Base-by-base conservation (phyloP, 1,140 invertebrate species). In the Littorina saxatilis region DNA sequence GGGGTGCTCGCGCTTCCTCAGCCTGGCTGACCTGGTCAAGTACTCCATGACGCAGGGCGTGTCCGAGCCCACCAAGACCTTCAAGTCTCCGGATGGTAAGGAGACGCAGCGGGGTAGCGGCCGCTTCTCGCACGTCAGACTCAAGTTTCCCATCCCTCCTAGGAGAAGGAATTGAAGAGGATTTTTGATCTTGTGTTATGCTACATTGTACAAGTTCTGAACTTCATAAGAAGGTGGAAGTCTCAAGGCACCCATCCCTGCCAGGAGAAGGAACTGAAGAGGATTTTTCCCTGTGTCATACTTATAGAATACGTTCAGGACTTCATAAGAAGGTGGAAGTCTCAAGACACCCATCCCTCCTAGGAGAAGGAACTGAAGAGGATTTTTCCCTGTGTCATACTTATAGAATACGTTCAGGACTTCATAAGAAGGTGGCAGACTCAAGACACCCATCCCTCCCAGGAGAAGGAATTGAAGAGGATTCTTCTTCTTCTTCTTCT, bases 1-100 rank as follows among this genome's bases (percentile, higher is more conserved):
- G 7, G 80, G 70, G 7, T 70, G 77, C 29, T 66, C 72, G 13
- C 23, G 70, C 2, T 81, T 70, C 68, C 39, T 27, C 68, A 75
- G 52, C 55, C 43, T 81, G 70, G 23, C 58, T 4, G 80, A 35
- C 40, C 80, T 81, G 13, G 27, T 81, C 15, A 50, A 37, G 52
- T 72, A 81, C 55, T 81, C 52, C 39, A 50, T 32, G n/a, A 29
- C 27, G 15, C 35, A 63, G 37, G 55, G 72, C 5, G 15, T 81
- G 35, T 23, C 68, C 15, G 40, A 81, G 27, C 52, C 27, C 72
- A n/a, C 40, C 39, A 5, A 47, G 43, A 47, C 43, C 43, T 63
- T 58, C n/a, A 29, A n/a, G 50, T 40, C 68, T 1, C 35, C 52
- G 5, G 72, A 81, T 37, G 58, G 55, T 17, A 37, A 40, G 37